These are phyloP conservation scores for Mythimna loreyi DNA, from an alignment of 2,888 invertebrate genomes.

Conservation along the genomic window DNA sequence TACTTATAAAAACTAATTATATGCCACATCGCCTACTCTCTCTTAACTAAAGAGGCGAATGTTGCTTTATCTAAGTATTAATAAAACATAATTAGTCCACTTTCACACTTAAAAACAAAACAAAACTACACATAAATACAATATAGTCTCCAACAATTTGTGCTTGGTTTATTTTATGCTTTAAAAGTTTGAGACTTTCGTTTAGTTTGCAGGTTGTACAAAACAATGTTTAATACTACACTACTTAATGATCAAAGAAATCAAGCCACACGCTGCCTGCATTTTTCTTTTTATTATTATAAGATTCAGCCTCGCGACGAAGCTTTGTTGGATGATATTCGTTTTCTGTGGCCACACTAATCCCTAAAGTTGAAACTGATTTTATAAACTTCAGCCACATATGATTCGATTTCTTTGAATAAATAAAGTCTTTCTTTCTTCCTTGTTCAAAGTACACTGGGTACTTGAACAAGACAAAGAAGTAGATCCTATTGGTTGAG, in stretches of 20 bases:
- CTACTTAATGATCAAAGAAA: slow-evolving; percentile 1
- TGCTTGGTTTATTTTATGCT: slow-evolving; percentile 61
- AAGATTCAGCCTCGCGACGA: not conserved
- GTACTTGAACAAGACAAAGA: not conserved
- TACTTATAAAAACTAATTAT: slow-evolving; percentile 13
- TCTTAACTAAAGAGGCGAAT: not conserved
- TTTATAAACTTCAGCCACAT: not conserved
- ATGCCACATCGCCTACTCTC: not conserved
- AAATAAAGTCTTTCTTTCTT: not conserved
- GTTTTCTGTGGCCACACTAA: not conserved
- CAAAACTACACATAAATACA: slow-evolving; percentile 42
- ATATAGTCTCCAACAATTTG: slow-evolving; percentile 44
- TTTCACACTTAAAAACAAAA: slow-evolving; percentile 54
- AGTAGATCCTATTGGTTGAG: not conserved
- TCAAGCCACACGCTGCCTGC: not conserved
- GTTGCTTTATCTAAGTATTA: too few species aligned
- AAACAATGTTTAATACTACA: slow-evolving; percentile 25
- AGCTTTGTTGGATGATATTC: not conserved
- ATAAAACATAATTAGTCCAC: slow-evolving; percentile 46
- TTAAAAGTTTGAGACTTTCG: slow-evolving; percentile 18
- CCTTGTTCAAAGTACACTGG: not conserved
- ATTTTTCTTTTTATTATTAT: too few species aligned
- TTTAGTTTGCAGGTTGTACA: slow-evolving; percentile 31
- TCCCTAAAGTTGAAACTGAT: too few species aligned
- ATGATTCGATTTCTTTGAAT: not conserved